Conservation (phyloP, 2,888 invertebrate species). For the Tetramorium bicarinatum region DNA sequence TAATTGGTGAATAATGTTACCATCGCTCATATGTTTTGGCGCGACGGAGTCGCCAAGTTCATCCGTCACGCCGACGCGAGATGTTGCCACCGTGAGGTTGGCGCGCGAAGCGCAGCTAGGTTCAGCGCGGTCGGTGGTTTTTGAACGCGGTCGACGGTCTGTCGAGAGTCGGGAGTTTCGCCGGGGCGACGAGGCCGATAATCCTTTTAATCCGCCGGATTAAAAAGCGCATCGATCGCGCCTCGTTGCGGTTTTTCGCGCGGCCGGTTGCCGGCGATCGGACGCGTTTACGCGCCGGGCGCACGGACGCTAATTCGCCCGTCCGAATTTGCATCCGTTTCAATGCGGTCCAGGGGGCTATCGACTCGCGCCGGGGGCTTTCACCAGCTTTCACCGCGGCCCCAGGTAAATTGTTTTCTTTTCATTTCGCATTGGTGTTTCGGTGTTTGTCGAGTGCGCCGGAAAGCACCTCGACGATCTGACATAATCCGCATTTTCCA, state of each 20-base stretch:
- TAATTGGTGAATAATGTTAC: too few relatives aligned
- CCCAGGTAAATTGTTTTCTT: constrained; percentile 42
- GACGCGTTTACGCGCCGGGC: neutral
- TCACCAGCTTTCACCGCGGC: constrained; percentile 9
- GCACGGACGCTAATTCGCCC: neutral
- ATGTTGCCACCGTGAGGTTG: neutral
- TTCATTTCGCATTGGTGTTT: constrained; percentile 39
- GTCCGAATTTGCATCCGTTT: constrained; percentile 15
- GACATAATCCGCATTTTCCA: constrained; percentile 19
- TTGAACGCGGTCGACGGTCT: neutral
- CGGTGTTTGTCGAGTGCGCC: neutral
- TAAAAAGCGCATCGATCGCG: constrained; percentile 23
- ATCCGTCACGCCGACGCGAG: neutral
- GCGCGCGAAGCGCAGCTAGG: neutral
- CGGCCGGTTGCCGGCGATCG: neutral
- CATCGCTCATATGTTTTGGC: too few relatives aligned
- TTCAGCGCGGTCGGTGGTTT: neutral
- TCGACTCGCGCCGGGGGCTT: constrained; percentile 9
- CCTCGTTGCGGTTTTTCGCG: neutral
- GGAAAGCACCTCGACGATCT: neutral
- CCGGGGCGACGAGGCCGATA: neutral
- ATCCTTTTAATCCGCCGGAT: constrained; percentile 1
- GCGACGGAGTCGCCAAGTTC: neutral
- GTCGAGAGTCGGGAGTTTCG: neutral
- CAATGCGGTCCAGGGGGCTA: neutral